Conservation (phyloP, 2,797 vertebrate species). For the Tympanoctomys barrerae region DNA sequence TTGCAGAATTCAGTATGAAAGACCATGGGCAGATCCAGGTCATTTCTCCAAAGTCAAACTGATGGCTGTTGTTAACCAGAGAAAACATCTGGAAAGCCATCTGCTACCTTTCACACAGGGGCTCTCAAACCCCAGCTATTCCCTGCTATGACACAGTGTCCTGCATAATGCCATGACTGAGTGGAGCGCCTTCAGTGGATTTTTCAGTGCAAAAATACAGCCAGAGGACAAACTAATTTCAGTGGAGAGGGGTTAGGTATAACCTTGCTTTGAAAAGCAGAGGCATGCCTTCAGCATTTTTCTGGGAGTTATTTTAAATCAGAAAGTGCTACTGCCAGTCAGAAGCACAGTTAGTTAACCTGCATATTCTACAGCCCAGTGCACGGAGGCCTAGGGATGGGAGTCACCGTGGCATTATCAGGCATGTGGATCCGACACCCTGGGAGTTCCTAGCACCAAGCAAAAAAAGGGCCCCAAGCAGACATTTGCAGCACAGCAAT, state of each 20-base stretch:
- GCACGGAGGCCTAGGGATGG: neutral
- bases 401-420: neutral
- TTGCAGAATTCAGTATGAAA: slow-evolving; percentile 22
- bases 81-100: slow-evolving; percentile 78
- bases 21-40: slow-evolving; percentile 45
- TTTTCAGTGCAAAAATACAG: neutral
- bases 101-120: slow-evolving; percentile 38
- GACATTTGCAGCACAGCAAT: neutral
- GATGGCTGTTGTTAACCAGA: slow-evolving; percentile 52
- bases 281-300: neutral
- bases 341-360: neutral
- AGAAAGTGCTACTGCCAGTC: slow-evolving; percentile 5
- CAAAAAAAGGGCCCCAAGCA: neutral
- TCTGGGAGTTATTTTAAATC: slow-evolving; percentile 12
- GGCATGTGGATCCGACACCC: accelerated
- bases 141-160: neutral
- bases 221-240: neutral
- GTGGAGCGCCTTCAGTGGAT: neutral
- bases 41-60: slow-evolving; percentile 75
- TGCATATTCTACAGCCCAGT: neutral
- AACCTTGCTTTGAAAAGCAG: slow-evolving; percentile 35
- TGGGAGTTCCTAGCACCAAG: accelerated
- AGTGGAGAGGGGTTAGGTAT: no score
- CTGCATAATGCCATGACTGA: slow-evolving; percentile 28
- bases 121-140: neutral